Percentiles rank a stretch among this genome's conserved stretches.
phyloP scores from a whole-genome alignment of 2,888 invertebrate species.

The Trisateles emortualis region DNA sequence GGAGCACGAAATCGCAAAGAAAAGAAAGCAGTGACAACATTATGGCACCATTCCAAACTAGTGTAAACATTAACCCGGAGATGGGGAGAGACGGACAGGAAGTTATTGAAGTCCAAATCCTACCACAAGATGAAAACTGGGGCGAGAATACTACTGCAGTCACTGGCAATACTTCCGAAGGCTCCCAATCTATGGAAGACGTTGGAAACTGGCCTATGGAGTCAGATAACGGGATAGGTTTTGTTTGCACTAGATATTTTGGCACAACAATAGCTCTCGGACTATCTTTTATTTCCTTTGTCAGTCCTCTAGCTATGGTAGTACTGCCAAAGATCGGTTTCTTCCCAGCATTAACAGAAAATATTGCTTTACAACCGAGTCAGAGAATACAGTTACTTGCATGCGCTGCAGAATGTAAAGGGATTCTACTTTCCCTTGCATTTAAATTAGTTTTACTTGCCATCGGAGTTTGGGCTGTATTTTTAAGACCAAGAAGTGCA shows the following conservation, averaged over 20 bases:
- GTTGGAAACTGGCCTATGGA: conserved; percentile 94
- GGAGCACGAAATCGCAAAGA: conserved; percentile 89
- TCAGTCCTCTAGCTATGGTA: conserved; percentile 98
- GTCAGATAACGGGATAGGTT: conserved; percentile 89
- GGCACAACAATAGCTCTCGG: conserved; percentile 93
- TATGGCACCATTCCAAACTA: conserved; percentile 96
- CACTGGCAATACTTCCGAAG: conserved; percentile 98
- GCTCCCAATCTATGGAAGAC: conserved; percentile 97
- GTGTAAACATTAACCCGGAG: conserved; percentile 93
- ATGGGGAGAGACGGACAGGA: conserved; percentile 94
- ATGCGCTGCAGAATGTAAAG: conserved; percentile 97
- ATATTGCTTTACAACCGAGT: conserved; percentile 90
- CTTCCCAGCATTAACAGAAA: conserved; percentile 91
- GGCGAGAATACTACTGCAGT: conserved; percentile 99
- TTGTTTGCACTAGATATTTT: conserved; percentile 93
- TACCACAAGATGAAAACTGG: conserved; percentile 99
- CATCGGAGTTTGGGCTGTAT: conserved; percentile 97
- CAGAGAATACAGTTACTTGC: conserved; percentile 90
- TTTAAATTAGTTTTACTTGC: conserved; percentile 96
- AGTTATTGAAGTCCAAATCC: conserved; percentile 97
- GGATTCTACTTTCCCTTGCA: conserved; percentile 95
- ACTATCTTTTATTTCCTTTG: conserved; percentile 93
- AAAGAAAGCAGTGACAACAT: conserved; percentile 87
- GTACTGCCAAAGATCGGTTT: conserved; percentile 96
- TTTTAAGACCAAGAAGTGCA: conserved; percentile 93